These are phyloP conservation scores for Tenebrio molitor DNA, from an alignment of 1,140 invertebrate genomes.

Conservation along the genomic window DNA sequence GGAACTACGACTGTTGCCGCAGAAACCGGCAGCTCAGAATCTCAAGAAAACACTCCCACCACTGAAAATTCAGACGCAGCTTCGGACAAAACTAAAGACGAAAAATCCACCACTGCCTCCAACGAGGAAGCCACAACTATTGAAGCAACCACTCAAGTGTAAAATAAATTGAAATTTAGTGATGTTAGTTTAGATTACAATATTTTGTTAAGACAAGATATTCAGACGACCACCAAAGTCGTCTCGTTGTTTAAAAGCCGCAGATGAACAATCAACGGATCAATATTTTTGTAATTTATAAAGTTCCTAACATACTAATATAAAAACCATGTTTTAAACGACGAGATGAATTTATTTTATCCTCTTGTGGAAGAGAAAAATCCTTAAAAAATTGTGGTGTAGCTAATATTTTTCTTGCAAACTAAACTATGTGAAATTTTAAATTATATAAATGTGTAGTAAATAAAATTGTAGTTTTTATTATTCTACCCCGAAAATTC, in stretches of 20 bases:
- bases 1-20: not conserved
- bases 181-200: slow-evolving; percentile 10
- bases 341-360: not conserved
- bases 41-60: not conserved
- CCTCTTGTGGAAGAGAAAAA: too few relatives aligned
- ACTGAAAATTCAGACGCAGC: slow-evolving; percentile 1
- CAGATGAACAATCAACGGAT: slow-evolving; percentile 13
- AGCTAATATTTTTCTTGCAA: too few relatives aligned
- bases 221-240: slow-evolving; percentile 33
- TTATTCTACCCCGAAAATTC: too few relatives aligned
- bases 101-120: not conserved
- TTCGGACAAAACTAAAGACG: slow-evolving; percentile 26
- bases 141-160: slow-evolving; percentile 33
- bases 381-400: too few relatives aligned
- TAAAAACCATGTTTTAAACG: not conserved
- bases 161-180: slow-evolving; percentile 13
- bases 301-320: slow-evolving; percentile 46
- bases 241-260: not conserved
- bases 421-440: too few relatives aligned
- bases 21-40: not conserved
- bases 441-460: too few relatives aligned
- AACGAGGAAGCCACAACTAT: slow-evolving; percentile 11
- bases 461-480: too few relatives aligned
- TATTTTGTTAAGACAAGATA: slow-evolving; percentile 4
- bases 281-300: slow-evolving; percentile 14